A percentile compares a stretch with the other conserved stretches of the same genome.
These are phyloP conservation scores for Callithrix jacchus DNA, from an alignment of 2,113 vertebrate species.

Conservation along the genomic window DNA sequence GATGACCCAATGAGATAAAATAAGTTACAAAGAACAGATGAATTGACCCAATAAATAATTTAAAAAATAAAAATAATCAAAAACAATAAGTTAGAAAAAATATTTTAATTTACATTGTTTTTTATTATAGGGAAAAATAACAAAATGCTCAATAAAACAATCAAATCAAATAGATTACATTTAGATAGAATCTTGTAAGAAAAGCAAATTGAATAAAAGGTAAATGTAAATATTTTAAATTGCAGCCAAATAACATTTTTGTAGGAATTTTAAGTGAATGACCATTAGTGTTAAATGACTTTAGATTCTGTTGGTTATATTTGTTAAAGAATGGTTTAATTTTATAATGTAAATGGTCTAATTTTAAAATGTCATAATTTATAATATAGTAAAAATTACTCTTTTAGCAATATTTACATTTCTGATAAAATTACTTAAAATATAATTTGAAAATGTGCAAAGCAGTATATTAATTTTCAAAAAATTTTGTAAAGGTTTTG, in stretches of 20 bases:
- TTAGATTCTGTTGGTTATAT: background rate
- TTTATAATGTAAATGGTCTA: background rate
- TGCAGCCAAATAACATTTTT: background rate
- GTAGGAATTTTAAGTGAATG: background rate
- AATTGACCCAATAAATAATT: background rate
- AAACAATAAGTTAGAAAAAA: background rate
- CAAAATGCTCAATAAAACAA: background rate
- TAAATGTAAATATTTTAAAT: background rate
- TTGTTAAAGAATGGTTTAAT: background rate
- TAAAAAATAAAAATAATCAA: background rate
- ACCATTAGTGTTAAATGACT: background rate
- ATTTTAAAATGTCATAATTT: background rate
- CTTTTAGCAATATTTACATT: background rate
- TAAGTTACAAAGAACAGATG: background rate
- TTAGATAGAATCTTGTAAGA: background rate
- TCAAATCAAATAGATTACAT: background rate
- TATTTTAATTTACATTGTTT: background rate
- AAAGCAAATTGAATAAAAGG: background rate
- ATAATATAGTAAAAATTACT: background rate
- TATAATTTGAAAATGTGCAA: background rate
- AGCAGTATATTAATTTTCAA: background rate
- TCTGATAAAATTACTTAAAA: background rate
- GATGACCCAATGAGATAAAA: background rate
- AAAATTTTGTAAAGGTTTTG: background rate
- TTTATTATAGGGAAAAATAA: background rate